Evolutionary conservation across 2,888 invertebrate genomes (phyloP).

Genomic region (Phortica magna): DNA sequence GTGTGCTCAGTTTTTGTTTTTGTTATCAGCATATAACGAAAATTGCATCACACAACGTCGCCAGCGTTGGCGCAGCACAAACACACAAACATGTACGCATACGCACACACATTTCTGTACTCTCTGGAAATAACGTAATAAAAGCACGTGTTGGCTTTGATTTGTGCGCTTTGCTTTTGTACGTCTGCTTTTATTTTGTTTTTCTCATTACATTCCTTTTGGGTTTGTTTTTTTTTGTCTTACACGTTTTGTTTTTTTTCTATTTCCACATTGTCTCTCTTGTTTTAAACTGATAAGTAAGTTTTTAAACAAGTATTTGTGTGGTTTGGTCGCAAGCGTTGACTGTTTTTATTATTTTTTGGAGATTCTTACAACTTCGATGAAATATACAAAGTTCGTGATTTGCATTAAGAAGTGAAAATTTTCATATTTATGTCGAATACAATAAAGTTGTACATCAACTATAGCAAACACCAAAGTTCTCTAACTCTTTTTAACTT

Average conservation of each 20-base stretch:
- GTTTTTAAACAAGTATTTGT: no score
- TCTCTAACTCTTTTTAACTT: no score
- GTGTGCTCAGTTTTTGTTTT: conserved; percentile 30
- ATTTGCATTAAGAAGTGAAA: no score
- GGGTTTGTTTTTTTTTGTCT: conserved; percentile 48
- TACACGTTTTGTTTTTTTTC: conserved; percentile 36
- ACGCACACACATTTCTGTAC: conserved; percentile 28
- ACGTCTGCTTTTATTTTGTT: conserved; percentile 36
- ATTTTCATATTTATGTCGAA: no score
- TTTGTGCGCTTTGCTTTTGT: conserved; percentile 68
- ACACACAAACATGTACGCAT: conserved; percentile 35
- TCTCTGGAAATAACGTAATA: conserved; percentile 63
- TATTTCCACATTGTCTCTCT: conserved; percentile 56
- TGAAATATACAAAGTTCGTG: no score
- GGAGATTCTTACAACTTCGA: no score
- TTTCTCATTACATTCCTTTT: conserved; percentile 45
- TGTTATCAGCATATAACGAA: conserved; percentile 42
- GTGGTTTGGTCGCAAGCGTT: no score
- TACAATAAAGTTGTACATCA: no score
- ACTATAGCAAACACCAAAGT: no score
- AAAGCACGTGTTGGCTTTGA: conserved; percentile 76
- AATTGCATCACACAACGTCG: conserved; percentile 56
- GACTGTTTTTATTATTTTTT: no score
- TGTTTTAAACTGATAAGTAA: conserved; percentile 7
- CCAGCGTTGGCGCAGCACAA: conserved; percentile 35